Conservation (phyloP, 2,888 invertebrate species). For the Entomobrya multifasciata region DNA sequence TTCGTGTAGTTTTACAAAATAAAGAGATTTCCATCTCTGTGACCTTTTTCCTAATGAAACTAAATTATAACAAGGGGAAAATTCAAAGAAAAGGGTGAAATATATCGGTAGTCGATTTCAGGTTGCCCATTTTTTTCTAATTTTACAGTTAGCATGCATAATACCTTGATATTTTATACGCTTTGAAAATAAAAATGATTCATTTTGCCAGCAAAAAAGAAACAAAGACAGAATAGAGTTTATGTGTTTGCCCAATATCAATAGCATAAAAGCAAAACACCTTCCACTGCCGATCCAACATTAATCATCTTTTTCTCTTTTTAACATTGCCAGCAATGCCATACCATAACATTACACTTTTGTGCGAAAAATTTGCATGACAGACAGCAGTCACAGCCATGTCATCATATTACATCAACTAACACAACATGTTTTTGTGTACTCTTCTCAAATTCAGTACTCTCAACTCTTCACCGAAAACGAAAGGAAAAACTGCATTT, state of each 20-base stretch:
- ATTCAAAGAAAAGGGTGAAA: no score
- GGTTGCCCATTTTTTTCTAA: no score
- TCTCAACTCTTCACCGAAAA: neutral
- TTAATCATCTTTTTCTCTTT: neutral
- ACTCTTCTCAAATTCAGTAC: neutral
- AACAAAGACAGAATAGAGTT: no score
- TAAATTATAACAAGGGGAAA: neutral
- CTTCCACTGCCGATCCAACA: neutral
- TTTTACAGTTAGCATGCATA: no score
- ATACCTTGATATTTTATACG: no score
- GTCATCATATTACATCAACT: slow-evolving; percentile 2
- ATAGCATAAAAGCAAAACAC: neutral
- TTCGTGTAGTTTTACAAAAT: no score
- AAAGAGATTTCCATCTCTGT: no score
- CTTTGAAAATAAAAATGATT: no score
- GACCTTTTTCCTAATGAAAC: neutral
- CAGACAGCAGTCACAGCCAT: slow-evolving; percentile 40
- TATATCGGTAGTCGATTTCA: no score
- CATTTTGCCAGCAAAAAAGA: neutral
- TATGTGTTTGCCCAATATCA: no score
- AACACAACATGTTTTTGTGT: neutral
- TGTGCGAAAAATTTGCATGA: slow-evolving; percentile 31
- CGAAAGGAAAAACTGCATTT: slow-evolving; percentile 21
- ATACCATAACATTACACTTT: neutral
- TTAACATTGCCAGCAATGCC: neutral